Evolutionary conservation across 2,113 vertebrate species (phyloP), one percentile per base, ranked within the genome.

Genomic region (Baryphthengus martii): DNA sequence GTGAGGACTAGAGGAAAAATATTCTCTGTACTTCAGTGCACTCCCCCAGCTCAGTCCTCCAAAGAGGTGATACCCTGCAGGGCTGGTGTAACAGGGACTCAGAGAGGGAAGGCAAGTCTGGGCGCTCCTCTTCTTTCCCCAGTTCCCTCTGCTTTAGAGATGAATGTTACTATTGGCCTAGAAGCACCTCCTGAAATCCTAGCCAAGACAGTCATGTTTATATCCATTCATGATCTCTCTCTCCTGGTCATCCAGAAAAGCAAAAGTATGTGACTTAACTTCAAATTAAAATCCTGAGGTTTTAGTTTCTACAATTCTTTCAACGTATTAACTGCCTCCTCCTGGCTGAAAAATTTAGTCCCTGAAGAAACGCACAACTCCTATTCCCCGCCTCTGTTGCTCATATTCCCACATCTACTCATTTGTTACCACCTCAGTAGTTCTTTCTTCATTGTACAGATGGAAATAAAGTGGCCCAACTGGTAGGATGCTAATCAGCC

Each of bases 91-190:
- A n/a, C n/a, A 66, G 68, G 40, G 86, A 40, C 9, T 2, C 17
- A 37, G 31, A 67, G 66, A 71, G 7, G 40, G 16, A 63, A 53
- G 16, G 20, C 31, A 42, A 78, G 37, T 9, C 63, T 71, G 31
- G 20, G 15, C 1, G 4, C 8, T 83, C 19, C 16, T 59, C 33
- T 75, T 62, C 21, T 31, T 17, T 18, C 25, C 7, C 25, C 9
- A 9, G 9, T 18, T 40, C 35, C 13, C 24, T 50, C 35, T 88
- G 39, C 20, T 23, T 44, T 28, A 12, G 35, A 49, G 44, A 39
- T 29, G 23, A 33, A 37, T 0, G 0, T 47, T 70, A 37, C 42
- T 24, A 6, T 1, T 17, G 6, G 17, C 28, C 35, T 63, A 28
- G 9, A 13, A 47, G 56, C 62, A 68, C 3, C 53, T 86, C 20